These are phyloP conservation scores for Acrossocheilus fasciatus DNA, from an alignment of 2,797 vertebrate species.

Conservation along the genomic window DNA sequence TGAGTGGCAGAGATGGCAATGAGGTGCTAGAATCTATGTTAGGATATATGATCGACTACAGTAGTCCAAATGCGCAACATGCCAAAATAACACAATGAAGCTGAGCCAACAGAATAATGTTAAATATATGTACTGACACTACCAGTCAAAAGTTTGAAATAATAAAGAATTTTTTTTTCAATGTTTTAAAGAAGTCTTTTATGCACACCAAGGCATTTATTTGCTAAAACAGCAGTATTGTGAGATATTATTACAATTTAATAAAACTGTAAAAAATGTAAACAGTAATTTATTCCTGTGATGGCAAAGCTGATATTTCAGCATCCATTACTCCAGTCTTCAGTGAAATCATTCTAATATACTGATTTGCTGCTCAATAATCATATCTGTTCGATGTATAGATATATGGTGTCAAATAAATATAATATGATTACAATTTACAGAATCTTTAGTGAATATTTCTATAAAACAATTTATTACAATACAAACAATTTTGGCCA, in stretches of 20 bases:
- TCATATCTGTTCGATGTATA: neutral
- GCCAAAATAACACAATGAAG: neutral
- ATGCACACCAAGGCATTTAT: neutral
- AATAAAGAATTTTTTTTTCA: neutral
- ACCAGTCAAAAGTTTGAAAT: neutral
- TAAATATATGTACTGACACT: neutral
- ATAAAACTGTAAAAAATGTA: no score
- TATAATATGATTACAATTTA: neutral
- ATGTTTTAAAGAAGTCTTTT: neutral
- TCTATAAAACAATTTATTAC: neutral
- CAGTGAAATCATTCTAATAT: neutral
- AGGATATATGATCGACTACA: neutral
- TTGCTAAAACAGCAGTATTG: neutral
- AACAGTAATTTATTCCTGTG: no score
- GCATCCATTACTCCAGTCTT: no score
- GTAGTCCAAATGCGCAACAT: neutral
- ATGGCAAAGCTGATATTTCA: no score
- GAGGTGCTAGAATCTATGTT: constrained; percentile 9
- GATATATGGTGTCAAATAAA: neutral
- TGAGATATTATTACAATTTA: neutral
- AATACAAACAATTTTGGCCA: neutral
- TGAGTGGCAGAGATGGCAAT: neutral
- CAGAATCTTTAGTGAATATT: neutral
- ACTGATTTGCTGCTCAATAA: neutral
- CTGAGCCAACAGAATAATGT: neutral